Base-by-base conservation (phyloP, 2,113 vertebrate genomes). In the Tragelaphus imberbis region DNA sequence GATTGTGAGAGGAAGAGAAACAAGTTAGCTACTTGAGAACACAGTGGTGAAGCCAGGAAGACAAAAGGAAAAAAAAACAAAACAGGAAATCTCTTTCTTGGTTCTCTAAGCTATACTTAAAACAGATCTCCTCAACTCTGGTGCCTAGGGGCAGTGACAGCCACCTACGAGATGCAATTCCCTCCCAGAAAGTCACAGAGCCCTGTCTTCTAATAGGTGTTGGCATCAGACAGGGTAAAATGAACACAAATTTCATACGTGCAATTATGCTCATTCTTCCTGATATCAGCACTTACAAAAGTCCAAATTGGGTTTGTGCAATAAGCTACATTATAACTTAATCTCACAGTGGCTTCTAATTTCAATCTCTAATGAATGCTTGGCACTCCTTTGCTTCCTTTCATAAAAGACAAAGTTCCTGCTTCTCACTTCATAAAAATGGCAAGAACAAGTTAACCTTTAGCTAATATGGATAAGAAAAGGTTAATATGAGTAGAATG, bases 341-440 rank as follows among this genome's bases (percentile, higher is more conserved):
- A 96, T 97, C 96, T 97, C 97, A 94, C 88, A 61, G 91, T 98
- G 27, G 4, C 97, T 97, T 98, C 97, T 97, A 95, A 97, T 97
- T 98, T 98, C 97, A 97, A 97, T 97, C 96, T 97, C 91, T 98
- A 97, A 98, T 95, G 97, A 98, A 97, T 94, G 93, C 94, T 97
- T 96, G 97, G 94, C 98, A 95, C 98, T 97, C 96, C 91, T 65
- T 90, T 63, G 94, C 91, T 98, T 98, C 98, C 98, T 97, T 98
- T 97, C 98, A 98, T 98, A 98, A 98, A 98, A 97, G 97, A 98
- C 94, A 95, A 97, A 97, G 98, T 98, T 98, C 98, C 98, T 98
- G 98, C 98, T 98, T 98, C 98, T 98, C 98, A 97, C 96, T 98
- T 98, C 98, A 90, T 98, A 98, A 98, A 98, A 98, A 97, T 95